These are phyloP conservation scores for Gonatopus flavifemur DNA, from an alignment of 1,140 invertebrate species.

Conservation along the genomic window DNA sequence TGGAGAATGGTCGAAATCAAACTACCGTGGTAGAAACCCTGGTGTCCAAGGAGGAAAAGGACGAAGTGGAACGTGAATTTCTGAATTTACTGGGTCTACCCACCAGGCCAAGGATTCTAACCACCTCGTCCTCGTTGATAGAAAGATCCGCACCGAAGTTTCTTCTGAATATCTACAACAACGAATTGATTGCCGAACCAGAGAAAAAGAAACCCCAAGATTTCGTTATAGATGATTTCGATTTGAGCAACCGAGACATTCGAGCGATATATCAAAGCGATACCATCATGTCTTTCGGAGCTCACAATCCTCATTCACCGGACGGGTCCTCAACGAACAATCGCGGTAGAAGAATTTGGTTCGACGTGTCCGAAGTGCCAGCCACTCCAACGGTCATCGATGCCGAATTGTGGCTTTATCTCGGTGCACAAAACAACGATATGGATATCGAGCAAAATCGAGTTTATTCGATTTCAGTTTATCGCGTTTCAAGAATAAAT, in stretches of 20 bases:
- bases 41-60: conserved; percentile 66
- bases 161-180: conserved; percentile 80
- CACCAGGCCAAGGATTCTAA: conserved; percentile 65
- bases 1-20: conserved; percentile 81
- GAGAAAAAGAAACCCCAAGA: conserved; percentile 43
- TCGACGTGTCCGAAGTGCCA: conserved; percentile 79
- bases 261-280: conserved; percentile 79
- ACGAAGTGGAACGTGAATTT: conserved; percentile 79
- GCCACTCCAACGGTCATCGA: conserved; percentile 71
- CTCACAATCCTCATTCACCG: conserved; percentile 57
- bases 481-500: conserved; percentile 12
- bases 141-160: conserved; percentile 80
- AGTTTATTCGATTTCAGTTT: conserved; percentile 17
- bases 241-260: conserved; percentile 70
- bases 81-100: conserved; percentile 79
- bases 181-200: neutral
- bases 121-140: conserved; percentile 49
- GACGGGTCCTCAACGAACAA: conserved; percentile 66
- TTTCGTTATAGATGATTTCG: conserved; percentile 58
- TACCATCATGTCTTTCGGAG: conserved; percentile 86
- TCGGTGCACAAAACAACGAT: conserved; percentile 40
- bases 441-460: neutral
- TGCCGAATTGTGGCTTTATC: conserved; percentile 79
- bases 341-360: conserved; percentile 80
- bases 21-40: conserved; percentile 72